phyloP scores from a whole-genome alignment of 2,888 invertebrate genomes.

The Emmelina monodactyla region DNA sequence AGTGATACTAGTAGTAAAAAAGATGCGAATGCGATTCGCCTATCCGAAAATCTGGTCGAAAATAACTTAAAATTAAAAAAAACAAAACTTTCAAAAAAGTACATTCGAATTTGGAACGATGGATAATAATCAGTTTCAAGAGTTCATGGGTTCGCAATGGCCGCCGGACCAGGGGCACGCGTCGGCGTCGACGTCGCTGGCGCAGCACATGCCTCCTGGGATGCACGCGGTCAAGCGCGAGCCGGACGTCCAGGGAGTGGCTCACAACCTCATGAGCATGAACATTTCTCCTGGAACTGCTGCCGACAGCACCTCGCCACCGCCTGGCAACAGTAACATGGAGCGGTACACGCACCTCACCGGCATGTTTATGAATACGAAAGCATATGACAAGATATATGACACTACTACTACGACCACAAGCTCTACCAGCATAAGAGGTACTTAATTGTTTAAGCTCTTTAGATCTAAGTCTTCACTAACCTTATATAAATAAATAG shows the following conservation, averaged over 20 bases:
- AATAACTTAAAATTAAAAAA: conserved; percentile 31
- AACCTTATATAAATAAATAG: not conserved
- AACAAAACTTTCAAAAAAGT: conserved; percentile 20
- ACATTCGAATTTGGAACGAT: conserved; percentile 36
- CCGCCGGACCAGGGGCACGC: conserved; percentile 59
- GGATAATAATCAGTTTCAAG: conserved; percentile 58
- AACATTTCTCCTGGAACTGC: conserved; percentile 47
- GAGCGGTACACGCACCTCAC: conserved; percentile 52
- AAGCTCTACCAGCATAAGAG: conserved; percentile 74
- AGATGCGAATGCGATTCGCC: conserved; percentile 56
- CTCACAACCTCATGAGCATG: conserved; percentile 51
- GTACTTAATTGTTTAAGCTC: conserved; percentile 32
- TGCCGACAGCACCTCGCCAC: conserved; percentile 69
- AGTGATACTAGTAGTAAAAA: conserved; percentile 40
- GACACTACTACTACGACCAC: no score
- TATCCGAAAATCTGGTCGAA: conserved; percentile 35
- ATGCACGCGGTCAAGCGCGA: conserved; percentile 48
- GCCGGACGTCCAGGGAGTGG: conserved; percentile 37
- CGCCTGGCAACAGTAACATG: conserved; percentile 55
- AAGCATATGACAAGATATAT: no score
- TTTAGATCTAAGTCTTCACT: not conserved
- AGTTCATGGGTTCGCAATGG: conserved; percentile 60
- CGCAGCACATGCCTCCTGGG: conserved; percentile 35
- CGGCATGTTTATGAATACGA: conserved; percentile 65
- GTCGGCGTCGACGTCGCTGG: conserved; percentile 55